These are phyloP conservation scores for Acanthosoma haemorrhoidale DNA, from an alignment of 2,888 invertebrate species.

Conservation along the genomic window DNA sequence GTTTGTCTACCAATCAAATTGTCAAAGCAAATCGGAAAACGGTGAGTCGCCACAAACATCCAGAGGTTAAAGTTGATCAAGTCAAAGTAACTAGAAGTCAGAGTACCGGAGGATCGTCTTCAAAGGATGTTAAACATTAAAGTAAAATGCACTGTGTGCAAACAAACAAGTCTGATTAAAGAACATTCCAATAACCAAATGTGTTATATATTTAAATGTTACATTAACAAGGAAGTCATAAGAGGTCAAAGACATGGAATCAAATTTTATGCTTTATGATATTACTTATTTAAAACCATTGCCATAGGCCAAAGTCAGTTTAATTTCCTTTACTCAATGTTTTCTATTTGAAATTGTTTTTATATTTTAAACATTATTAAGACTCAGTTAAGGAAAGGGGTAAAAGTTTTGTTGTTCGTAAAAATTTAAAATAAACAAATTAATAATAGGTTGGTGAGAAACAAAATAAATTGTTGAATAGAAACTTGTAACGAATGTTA, in stretches of 20 bases:
- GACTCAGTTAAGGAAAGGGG: too few species aligned
- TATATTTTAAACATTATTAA: too few species aligned
- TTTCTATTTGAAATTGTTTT: background rate
- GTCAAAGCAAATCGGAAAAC: conserved; percentile 55
- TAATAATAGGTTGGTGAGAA: background rate
- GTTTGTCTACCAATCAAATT: conserved; percentile 56
- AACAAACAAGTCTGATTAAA: background rate
- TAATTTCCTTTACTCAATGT: too few species aligned
- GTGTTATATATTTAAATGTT: background rate
- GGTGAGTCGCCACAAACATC: conserved; percentile 39
- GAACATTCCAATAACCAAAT: background rate
- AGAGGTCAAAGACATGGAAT: background rate
- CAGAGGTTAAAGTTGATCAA: conserved; percentile 33
- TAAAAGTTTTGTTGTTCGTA: too few species aligned
- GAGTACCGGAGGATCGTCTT: conserved; percentile 42
- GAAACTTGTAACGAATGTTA: background rate
- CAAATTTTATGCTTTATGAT: conserved; percentile 1
- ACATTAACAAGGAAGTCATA: background rate
- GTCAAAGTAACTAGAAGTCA: conserved; percentile 41
- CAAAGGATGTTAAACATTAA: conserved; percentile 32
- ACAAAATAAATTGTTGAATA: background rate
- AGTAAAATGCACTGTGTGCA: background rate
- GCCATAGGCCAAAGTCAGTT: conserved; percentile 1
- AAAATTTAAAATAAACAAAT: too few species aligned
- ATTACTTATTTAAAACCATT: background rate